Percentiles rank a stretch among this genome's conserved stretches.
These are phyloP conservation scores for Jaculus jaculus DNA, from an alignment of 2,113 vertebrate species.

Conservation along the genomic window DNA sequence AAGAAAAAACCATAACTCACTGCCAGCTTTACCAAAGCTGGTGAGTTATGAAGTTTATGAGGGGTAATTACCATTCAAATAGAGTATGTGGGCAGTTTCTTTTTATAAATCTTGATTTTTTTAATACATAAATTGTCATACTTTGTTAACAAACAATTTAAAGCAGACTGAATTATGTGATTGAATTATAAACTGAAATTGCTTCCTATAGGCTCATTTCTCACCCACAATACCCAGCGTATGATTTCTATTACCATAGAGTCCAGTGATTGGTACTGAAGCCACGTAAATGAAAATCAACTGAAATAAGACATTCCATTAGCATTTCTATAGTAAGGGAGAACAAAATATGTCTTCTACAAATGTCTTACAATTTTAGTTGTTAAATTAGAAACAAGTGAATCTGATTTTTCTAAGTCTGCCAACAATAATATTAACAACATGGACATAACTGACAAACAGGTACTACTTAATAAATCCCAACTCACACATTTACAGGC, in stretches of 20 bases:
- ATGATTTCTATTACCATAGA: background rate
- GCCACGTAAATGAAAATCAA: background rate
- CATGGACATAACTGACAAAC: background rate
- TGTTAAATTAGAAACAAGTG: constrained; percentile 38
- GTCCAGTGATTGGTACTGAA: background rate
- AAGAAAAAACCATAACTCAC: constrained; percentile 64
- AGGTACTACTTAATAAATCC: background rate
- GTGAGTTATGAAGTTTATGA: constrained; percentile 31
- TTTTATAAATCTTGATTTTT: constrained; percentile 53
- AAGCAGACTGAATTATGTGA: constrained; percentile 46
- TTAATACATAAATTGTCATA: constrained; percentile 63
- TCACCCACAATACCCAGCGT: background rate
- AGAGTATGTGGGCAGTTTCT: constrained; percentile 59
- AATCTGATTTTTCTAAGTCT: constrained; percentile 5
- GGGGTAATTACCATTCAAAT: constrained; percentile 65
- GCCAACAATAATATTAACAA: background rate
- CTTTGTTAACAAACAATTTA: constrained; percentile 72
- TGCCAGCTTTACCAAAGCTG: constrained; percentile 56
- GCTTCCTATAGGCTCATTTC: constrained; percentile 48
- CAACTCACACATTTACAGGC: background rate
- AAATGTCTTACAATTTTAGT: background rate
- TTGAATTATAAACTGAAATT: constrained; percentile 52
- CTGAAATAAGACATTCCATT: background rate
- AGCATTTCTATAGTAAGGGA: background rate
- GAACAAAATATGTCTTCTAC: background rate